phyloP scores from a whole-genome alignment of 2,888 invertebrate genomes.

The Nemurella pictetii region DNA sequence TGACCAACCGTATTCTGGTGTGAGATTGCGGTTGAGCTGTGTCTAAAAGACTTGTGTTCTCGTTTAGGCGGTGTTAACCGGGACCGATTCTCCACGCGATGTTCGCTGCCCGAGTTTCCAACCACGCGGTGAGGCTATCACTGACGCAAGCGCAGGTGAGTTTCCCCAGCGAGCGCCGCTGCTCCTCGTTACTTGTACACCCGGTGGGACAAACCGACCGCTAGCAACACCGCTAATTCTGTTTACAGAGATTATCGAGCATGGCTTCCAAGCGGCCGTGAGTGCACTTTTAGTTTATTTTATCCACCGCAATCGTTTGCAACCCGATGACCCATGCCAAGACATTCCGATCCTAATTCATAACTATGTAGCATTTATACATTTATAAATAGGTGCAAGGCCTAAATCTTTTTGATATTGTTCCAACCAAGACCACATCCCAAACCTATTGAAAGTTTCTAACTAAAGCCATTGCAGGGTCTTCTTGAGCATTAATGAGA shows the following conservation, averaged over 20 bases:
- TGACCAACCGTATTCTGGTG: neutral
- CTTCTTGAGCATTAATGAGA: no score
- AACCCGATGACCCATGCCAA: no score
- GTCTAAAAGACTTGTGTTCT: neutral
- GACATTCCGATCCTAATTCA: no score
- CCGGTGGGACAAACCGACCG: neutral
- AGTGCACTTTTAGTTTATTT: neutral
- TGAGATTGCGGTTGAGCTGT: neutral
- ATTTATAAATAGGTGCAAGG: no score
- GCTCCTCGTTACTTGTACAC: no score
- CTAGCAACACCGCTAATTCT: neutral
- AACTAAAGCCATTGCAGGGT: no score
- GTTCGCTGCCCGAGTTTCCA: slow-evolving; percentile 32
- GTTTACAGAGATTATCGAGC: neutral
- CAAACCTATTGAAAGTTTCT: no score
- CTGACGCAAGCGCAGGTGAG: slow-evolving; percentile 31
- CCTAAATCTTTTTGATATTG: no score
- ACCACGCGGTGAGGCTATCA: slow-evolving; percentile 35
- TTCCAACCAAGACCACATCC: no score
- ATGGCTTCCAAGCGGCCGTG: neutral
- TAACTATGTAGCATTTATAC: no score
- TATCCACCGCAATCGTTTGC: neutral
- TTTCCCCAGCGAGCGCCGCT: no score
- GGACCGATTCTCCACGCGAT: slow-evolving; percentile 17
- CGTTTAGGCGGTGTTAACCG: neutral